These are phyloP conservation scores for Bugulina stolonifera DNA, from an alignment of 2,888 invertebrate species.

Conservation along the genomic window DNA sequence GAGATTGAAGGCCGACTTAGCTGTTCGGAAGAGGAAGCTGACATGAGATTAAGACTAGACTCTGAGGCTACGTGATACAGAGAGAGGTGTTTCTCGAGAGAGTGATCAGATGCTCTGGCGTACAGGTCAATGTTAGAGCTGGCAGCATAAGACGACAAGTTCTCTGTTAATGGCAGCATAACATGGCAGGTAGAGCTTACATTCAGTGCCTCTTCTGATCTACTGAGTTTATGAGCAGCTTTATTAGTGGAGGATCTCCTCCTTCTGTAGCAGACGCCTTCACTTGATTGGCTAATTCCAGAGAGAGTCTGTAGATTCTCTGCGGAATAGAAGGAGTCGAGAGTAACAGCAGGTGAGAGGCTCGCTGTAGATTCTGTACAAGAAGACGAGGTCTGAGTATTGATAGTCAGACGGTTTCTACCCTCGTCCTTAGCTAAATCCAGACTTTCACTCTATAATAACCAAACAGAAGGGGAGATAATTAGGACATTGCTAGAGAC, in stretches of 20 bases:
- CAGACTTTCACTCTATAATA: neutral
- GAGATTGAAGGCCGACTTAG: neutral
- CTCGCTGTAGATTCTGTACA: constrained; percentile 6
- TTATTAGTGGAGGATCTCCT: neutral
- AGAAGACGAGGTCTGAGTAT: constrained; percentile 16
- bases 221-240: neutral
- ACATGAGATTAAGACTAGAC: neutral
- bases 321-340: neutral
- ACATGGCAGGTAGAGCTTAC: neutral
- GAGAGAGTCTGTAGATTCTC: neutral
- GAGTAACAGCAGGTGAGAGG: constrained; percentile 2
- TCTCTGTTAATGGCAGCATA: neutral
- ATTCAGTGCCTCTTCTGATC: constrained; percentile 11
- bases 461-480: neutral
- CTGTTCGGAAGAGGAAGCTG: neutral
- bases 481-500: too few relatives aligned
- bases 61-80: constrained; percentile 15
- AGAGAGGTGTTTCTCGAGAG: constrained; percentile 15
- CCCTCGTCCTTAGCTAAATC: neutral
- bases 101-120: constrained; percentile 8
- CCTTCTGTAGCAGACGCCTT: neutral
- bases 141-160: neutral
- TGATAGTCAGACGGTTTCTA: neutral
- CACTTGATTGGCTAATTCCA: constrained; percentile 15
- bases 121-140: constrained; percentile 14